These are phyloP conservation scores for Platygyra sinensis DNA, from an alignment of 64 coral and sea anemone genomes.

Conservation along the genomic window DNA sequence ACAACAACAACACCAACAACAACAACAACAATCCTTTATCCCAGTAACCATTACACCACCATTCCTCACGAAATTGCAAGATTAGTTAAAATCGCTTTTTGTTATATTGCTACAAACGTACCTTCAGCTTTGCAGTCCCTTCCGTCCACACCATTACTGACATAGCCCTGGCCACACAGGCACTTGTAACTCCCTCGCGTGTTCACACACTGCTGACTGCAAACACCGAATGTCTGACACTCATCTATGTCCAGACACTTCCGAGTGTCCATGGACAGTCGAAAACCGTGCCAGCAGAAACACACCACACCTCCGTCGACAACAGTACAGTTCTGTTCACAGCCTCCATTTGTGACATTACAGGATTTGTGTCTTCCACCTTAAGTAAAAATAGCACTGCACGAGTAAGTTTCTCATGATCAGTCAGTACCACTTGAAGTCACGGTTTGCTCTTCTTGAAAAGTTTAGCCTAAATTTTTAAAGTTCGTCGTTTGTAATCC, in stretches of 20 bases:
- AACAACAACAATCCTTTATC: too few species aligned
- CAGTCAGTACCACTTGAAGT: too few species aligned
- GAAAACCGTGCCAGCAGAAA: constrained; percentile 49
- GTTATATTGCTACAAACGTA: neutral
- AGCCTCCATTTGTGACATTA: constrained; percentile 36
- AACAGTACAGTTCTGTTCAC: constrained; percentile 52
- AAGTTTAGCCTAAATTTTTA: too few species aligned
- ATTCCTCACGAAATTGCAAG: too few species aligned
- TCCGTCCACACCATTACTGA: neutral
- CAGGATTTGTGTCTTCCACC: constrained; percentile 54
- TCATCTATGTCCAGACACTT: constrained; percentile 68
- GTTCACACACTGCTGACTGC: constrained; percentile 66
- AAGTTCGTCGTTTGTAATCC: too few species aligned
- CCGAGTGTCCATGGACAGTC: neutral
- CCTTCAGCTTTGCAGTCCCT: constrained; percentile 47
- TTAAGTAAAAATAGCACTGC: neutral
- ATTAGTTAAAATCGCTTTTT: too few species aligned
- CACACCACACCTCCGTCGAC: constrained; percentile 51
- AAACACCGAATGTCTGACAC: constrained; percentile 34
- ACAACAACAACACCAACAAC: too few species aligned
- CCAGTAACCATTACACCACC: too few species aligned
- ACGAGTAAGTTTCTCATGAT: too few species aligned
- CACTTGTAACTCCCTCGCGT: constrained; percentile 62
- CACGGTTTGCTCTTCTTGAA: too few species aligned
- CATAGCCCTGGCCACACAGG: constrained; percentile 45